phyloP scores from a whole-genome alignment of 2,113 vertebrate species.

The Melanotaenia duboulayi region DNA sequence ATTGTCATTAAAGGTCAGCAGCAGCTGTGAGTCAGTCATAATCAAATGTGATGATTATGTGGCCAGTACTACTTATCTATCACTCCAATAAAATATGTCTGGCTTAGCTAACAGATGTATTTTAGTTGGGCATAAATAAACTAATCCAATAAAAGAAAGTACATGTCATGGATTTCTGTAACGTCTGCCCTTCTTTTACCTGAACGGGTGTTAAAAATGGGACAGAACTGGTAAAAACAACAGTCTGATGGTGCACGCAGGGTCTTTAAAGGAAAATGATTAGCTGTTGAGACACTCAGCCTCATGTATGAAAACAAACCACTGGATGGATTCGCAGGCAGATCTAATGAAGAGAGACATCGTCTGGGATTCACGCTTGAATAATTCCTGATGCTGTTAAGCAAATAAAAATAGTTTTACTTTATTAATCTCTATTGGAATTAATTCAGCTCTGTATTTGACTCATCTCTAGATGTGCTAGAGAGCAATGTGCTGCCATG shows the following conservation, averaged over 20 bases:
- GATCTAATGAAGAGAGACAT: background rate
- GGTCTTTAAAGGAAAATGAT: slow-evolving; percentile 27
- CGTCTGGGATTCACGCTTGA: background rate
- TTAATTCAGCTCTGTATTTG: too few relatives aligned
- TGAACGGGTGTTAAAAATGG: background rate
- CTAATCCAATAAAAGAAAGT: background rate
- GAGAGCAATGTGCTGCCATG: too few relatives aligned
- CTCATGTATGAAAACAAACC: background rate
- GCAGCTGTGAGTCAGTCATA: background rate
- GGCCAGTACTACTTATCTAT: background rate
- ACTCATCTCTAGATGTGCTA: too few relatives aligned
- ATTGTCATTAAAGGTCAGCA: background rate
- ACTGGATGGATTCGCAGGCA: too few relatives aligned
- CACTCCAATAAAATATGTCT: background rate
- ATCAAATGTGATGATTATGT: background rate
- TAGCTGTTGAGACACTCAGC: slow-evolving; percentile 1
- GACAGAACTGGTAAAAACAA: slow-evolving; percentile 9
- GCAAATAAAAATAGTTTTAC: too few relatives aligned
- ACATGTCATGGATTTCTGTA: background rate
- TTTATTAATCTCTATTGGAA: background rate
- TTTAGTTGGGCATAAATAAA: background rate
- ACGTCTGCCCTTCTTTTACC: background rate
- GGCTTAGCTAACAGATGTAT: background rate
- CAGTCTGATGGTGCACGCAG: background rate
- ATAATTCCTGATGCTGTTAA: background rate